Conservation (phyloP, 2,888 invertebrate genomes). For the Drosophila rellima region DNA sequence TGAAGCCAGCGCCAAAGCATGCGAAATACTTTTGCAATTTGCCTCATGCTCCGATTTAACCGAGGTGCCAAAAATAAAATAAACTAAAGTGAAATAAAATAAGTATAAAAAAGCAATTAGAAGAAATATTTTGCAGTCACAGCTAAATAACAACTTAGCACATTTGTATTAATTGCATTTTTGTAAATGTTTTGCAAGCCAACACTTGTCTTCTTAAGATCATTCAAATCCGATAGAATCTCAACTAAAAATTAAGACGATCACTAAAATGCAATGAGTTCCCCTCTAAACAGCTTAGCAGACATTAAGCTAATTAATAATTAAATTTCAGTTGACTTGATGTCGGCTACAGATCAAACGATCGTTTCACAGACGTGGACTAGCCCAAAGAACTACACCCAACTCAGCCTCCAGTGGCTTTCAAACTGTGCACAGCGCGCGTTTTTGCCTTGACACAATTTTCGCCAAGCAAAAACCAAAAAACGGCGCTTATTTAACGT, state of each 20-base stretch:
- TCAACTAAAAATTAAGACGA: background rate
- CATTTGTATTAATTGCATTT: constrained; percentile 58
- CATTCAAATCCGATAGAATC: background rate
- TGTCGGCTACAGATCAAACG: constrained; percentile 70
- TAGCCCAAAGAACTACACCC: constrained; percentile 40
- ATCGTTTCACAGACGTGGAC: constrained; percentile 26
- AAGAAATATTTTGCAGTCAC: constrained; percentile 31
- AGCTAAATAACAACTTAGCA: constrained; percentile 55
- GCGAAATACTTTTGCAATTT: constrained; percentile 71
- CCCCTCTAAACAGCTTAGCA: constrained; percentile 17
- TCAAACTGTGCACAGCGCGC: constrained; percentile 76
- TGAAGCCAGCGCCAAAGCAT: constrained; percentile 64
- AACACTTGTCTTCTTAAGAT: background rate
- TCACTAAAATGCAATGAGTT: background rate
- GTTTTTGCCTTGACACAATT: constrained; percentile 69
- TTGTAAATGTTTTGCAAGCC: constrained; percentile 45
- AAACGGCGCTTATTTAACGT: constrained; percentile 50
- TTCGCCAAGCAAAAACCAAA: constrained; percentile 46
- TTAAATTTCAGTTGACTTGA: constrained; percentile 36
- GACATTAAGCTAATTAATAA: constrained; percentile 44
- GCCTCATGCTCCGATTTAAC: constrained; percentile 39
- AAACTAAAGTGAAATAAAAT: constrained; percentile 33
- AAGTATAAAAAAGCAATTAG: background rate
- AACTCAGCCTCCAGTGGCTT: constrained; percentile 59
- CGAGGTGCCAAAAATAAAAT: constrained; percentile 60